Evolutionary conservation across 2,888 invertebrate species (phyloP).

Genomic region (Panzeria rudis): DNA sequence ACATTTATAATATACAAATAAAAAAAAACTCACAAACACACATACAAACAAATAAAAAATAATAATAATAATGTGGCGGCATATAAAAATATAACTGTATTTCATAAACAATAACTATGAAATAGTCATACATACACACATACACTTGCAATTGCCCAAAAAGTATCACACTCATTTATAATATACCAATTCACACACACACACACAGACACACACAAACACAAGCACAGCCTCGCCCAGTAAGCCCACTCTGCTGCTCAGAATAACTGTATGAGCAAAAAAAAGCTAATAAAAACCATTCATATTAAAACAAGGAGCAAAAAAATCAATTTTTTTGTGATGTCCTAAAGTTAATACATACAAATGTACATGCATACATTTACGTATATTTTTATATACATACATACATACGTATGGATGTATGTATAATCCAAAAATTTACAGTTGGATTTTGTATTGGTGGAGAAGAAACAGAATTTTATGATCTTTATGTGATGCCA

Average conservation of each 20-base stretch:
- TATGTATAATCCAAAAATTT: slow-evolving; percentile 10
- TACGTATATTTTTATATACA: neutral
- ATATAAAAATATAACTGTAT: slow-evolving; percentile 72
- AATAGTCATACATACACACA: slow-evolving; percentile 51
- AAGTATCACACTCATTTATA: slow-evolving; percentile 10
- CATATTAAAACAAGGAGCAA: slow-evolving; percentile 34
- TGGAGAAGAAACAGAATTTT: slow-evolving; percentile 52
- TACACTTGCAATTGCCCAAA: slow-evolving; percentile 9
- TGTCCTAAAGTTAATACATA: neutral
- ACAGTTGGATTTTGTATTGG: slow-evolving; percentile 48
- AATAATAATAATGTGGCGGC: slow-evolving; percentile 69
- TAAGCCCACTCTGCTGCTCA: neutral
- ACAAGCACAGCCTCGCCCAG: neutral
- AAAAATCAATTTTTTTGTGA: slow-evolving; percentile 26
- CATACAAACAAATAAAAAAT: neutral
- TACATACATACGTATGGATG: neutral
- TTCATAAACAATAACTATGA: slow-evolving; percentile 72
- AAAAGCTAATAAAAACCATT: slow-evolving; percentile 69
- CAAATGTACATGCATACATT: neutral
- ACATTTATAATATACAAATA: slow-evolving; percentile 59
- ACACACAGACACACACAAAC: neutral
- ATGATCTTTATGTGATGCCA: slow-evolving; percentile 70
- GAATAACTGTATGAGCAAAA: slow-evolving; percentile 50
- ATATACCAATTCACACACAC: slow-evolving; percentile 6
- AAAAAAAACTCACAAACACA: slow-evolving; percentile 9